phyloP scores from a whole-genome alignment of 2,888 invertebrate species.

The Drosophila lutescens region DNA sequence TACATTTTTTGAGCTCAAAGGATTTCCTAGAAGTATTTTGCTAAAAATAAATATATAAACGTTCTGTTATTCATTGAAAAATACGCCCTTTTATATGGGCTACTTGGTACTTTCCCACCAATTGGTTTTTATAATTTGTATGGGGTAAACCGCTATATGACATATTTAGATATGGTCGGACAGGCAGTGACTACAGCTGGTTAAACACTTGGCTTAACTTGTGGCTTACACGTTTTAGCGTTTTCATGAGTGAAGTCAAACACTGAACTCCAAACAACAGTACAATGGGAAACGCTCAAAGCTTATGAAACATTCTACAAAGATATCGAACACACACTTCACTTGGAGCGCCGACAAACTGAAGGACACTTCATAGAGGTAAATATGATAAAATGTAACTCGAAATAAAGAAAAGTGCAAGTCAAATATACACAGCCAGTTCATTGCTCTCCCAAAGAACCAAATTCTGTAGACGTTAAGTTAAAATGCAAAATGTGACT shows the following conservation, averaged over 20 bases:
- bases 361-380: not conserved
- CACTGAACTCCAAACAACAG: constrained; percentile 12
- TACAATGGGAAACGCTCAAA: constrained; percentile 15
- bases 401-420: constrained; percentile 1
- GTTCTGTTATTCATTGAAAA: not conserved
- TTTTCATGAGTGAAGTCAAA: constrained; percentile 27
- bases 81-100: not conserved
- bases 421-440: constrained; percentile 1
- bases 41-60: not conserved
- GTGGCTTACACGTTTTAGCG: constrained; percentile 19
- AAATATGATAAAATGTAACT: not conserved
- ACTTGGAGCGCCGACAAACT: not conserved
- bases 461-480: not conserved
- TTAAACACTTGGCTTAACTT: constrained; percentile 25
- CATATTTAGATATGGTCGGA: constrained; percentile 19
- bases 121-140: constrained; percentile 16
- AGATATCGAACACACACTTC: constrained; percentile 2
- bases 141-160: constrained; percentile 24
- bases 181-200: constrained; percentile 19
- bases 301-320: constrained; percentile 4
- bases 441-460: not conserved
- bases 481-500: not conserved
- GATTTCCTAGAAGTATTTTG: not conserved
- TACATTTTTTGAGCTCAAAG: not conserved
- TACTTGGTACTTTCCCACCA: constrained; percentile 23